Evolutionary conservation across 1,140 invertebrate genomes (phyloP).

Genomic region (Drosophila nigromelanica): DNA sequence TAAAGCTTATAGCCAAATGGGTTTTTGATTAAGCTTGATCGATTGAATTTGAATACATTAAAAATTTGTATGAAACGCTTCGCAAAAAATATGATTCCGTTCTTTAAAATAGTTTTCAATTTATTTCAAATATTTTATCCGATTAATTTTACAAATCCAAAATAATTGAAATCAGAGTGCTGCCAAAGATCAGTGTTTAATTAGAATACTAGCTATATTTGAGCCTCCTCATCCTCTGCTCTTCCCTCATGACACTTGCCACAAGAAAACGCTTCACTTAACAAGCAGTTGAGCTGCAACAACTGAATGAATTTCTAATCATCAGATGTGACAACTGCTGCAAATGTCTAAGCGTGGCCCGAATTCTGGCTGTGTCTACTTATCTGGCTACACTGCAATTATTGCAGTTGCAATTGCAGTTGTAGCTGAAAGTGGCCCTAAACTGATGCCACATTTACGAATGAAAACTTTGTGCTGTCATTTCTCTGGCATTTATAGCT

Average conservation of each 20-base stretch:
- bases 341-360: neutral
- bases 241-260: slow-evolving; percentile 16
- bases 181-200: no score
- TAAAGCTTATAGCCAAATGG: no score
- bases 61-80: no score
- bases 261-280: slow-evolving; percentile 34
- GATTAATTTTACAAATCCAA: no score
- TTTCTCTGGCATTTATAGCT: slow-evolving; percentile 55
- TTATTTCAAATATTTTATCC: no score
- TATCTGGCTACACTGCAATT: neutral
- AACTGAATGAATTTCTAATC: slow-evolving; percentile 52
- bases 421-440: slow-evolving; percentile 12
- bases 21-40: no score
- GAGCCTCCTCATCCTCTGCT: no score
- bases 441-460: slow-evolving; percentile 26
- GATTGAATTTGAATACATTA: no score
- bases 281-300: slow-evolving; percentile 41
- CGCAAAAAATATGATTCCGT: no score
- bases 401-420: slow-evolving; percentile 4
- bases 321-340: slow-evolving; percentile 43
- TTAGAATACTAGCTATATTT: no score
- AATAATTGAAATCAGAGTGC: no score
- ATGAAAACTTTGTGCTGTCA: slow-evolving; percentile 23
- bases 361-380: neutral
- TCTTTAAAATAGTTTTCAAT: no score